A percentile compares a stretch with the other conserved stretches of the same genome.
Conservation (phyloP, 2,888 invertebrate genomes). For the Ceriagrion tenellum region DNA sequence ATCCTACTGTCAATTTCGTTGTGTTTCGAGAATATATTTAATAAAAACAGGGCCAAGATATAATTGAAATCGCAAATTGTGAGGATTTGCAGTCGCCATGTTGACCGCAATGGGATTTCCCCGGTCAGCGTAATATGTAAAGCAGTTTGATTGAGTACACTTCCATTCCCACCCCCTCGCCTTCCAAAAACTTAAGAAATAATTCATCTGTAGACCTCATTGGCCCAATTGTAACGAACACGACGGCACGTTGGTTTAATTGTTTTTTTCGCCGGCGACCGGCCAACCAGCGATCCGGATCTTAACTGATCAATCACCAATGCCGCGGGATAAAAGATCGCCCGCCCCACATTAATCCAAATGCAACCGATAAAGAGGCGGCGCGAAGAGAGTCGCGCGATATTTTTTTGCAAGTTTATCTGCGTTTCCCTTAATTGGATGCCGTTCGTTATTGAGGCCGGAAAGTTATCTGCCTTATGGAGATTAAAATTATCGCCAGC, state of each 20-base stretch:
- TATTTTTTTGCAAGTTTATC: background rate
- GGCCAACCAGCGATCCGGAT: background rate
- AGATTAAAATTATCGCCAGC: conserved; percentile 12
- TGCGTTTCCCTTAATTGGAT: background rate
- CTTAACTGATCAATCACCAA: conserved; percentile 20
- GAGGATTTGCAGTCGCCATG: background rate
- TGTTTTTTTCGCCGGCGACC: background rate
- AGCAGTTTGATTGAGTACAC: background rate
- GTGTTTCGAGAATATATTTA: background rate
- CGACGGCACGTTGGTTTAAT: background rate
- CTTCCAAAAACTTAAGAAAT: background rate
- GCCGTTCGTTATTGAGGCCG: background rate
- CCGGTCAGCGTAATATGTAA: background rate
- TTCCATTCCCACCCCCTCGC: background rate
- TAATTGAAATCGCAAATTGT: background rate
- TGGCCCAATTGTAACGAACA: background rate
- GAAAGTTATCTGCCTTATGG: background rate
- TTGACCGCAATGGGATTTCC: background rate
- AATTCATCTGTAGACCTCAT: conserved; percentile 6
- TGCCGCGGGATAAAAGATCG: background rate
- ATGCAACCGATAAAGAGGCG: background rate
- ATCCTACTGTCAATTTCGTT: background rate
- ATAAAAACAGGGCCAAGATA: background rate
- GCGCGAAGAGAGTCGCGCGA: background rate
- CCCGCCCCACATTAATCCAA: conserved; percentile 7